Evolutionary conservation across 2,888 invertebrate species (phyloP), one percentile per base, ranked within the genome.

Genomic region (Orchestes rusci): DNA sequence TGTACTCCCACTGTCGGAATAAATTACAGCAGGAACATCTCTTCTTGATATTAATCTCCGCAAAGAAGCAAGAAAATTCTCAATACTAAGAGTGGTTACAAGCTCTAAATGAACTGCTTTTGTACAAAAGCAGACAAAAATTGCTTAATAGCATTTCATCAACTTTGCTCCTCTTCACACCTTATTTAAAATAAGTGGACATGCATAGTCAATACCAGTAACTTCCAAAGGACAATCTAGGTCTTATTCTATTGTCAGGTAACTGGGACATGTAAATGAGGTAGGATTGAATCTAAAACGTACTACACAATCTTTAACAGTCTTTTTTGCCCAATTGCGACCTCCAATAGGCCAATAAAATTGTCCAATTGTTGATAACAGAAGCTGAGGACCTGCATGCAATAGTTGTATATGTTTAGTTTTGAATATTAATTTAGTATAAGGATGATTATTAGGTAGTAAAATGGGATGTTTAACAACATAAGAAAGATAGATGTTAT

Each of bases 161-260:
- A 35, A n/a, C 15, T 35, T 35, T 7, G 35, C 1, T 7, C 35
- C 35, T 17, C 18, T 19, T 17, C 18, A 17, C 12, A 19, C n/a
- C n/a, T 35, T 35, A 17, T 19, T 35, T 19, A 17, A 4, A 17
- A 35, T 35, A 17, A 35, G 27, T 2, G 16, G 28, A 17, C 38
- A 38, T 16, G 43, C 47, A 36, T 39, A 44, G 33, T 44, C 44
- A 18, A 48, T 10, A 8, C 48, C 44, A 5, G 34, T 40, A 17
- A 16, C 16, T 16, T 38, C n/a, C 16, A 18, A 48, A 48, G 8
- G 48, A 45, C 13, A 45, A 42, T 8, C 19, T 35, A 8, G 36
- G 36, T 28, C 16, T 18, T 2, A 42, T 33, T 16, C 48, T 8
- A 18, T 34, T 28, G 13, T 38, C n/a, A 4, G 35, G 45, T 37